phyloP scores from a whole-genome alignment of 1,140 invertebrate species.

The Pseudachorutes palmiensis region DNA sequence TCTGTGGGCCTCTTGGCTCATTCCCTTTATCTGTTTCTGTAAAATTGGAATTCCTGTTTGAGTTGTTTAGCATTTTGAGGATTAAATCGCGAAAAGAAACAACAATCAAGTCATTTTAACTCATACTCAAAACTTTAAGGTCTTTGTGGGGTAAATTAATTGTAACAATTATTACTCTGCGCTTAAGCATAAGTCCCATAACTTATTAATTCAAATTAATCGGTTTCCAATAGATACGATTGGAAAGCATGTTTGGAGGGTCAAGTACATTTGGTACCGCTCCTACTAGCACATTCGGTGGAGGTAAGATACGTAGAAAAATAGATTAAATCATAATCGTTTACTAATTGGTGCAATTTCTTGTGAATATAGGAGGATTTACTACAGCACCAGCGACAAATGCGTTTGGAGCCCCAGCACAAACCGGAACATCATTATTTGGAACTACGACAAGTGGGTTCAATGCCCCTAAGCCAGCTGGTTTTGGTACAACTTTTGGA shows the following conservation, averaged over 20 bases:
- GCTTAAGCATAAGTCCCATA: too few relatives aligned
- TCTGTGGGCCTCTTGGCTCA: too few relatives aligned
- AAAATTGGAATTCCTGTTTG: too few relatives aligned
- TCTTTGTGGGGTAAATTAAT: too few relatives aligned
- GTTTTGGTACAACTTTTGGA: slow-evolving; percentile 16
- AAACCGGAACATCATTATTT: slow-evolving; percentile 1
- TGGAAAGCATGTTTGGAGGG: background rate
- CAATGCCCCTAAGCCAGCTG: slow-evolving; percentile 23
- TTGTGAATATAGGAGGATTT: background rate
- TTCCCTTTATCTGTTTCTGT: too few relatives aligned
- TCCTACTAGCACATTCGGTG: slow-evolving; percentile 17
- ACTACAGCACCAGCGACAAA: background rate
- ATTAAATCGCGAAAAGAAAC: too few relatives aligned
- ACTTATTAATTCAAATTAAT: too few relatives aligned
- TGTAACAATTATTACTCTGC: too few relatives aligned
- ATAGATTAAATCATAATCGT: too few relatives aligned
- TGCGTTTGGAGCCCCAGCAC: background rate
- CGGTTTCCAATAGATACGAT: background rate
- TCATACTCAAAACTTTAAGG: too few relatives aligned
- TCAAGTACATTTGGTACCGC: background rate
- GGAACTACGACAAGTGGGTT: slow-evolving; percentile 1
- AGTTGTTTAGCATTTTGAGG: too few relatives aligned
- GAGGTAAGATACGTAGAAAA: background rate
- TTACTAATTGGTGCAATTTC: background rate
- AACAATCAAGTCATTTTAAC: too few relatives aligned